Conservation (phyloP, 2,797 vertebrate species). For the Amblyopsis hoosieri region DNA sequence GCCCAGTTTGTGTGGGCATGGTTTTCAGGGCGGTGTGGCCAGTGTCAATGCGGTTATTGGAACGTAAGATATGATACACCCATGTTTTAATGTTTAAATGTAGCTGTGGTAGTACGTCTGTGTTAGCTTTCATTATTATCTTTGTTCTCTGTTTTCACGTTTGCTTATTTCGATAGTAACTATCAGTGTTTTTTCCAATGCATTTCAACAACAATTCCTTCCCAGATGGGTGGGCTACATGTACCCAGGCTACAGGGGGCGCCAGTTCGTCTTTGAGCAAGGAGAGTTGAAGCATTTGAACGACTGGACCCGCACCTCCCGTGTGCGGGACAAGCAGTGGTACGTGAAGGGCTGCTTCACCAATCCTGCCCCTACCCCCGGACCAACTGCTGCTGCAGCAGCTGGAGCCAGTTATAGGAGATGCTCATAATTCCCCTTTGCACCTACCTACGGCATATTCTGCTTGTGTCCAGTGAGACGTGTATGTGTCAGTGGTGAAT, state of each 20-base stretch:
- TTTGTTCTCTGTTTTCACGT: too few species aligned
- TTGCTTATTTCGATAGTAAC: background rate
- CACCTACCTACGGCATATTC: constrained; percentile 50
- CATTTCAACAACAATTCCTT: constrained; percentile 2
- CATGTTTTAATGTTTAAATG: too few species aligned
- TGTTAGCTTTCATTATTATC: too few species aligned
- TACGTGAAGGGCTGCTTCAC: constrained; percentile 87
- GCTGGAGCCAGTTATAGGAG: constrained; percentile 82
- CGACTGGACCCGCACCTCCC: constrained; percentile 87
- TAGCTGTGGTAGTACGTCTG: too few species aligned
- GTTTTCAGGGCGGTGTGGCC: constrained; percentile 90
- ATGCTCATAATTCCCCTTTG: constrained; percentile 19
- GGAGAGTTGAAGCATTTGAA: constrained; percentile 95
- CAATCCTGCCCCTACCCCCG: constrained; percentile 48
- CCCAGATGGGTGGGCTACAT: constrained; percentile 92
- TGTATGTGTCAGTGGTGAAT: constrained; percentile 68
- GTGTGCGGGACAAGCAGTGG: constrained; percentile 93
- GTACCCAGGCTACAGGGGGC: constrained; percentile 90
- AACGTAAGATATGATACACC: constrained; percentile 80
- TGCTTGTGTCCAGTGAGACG: constrained; percentile 59
- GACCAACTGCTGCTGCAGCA: constrained; percentile 60
- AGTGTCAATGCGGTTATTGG: constrained; percentile 85
- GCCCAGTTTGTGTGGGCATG: constrained; percentile 91
- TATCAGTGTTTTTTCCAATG: too few species aligned
- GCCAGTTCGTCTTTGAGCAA: constrained; percentile 88